Evolutionary conservation across 2,888 invertebrate genomes (phyloP), one percentile per base, ranked within the genome.

Genomic region (Nomada hirtipes): DNA sequence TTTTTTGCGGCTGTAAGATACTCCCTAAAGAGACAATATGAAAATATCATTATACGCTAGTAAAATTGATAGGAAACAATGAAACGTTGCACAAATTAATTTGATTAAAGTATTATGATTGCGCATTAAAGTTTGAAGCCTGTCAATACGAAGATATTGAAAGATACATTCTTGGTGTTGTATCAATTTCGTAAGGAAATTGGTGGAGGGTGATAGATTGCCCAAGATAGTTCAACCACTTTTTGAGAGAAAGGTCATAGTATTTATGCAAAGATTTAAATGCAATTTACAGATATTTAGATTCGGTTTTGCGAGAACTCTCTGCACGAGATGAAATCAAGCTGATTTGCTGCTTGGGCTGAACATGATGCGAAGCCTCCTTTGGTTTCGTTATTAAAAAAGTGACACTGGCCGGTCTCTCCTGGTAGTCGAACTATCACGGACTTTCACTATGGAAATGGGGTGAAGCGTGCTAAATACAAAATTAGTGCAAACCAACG

Each of bases 21-120:
- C 50, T 69, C 50, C 86, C 86, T 86, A 60, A 71, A 70, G 82
- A 83, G 67, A 79, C 55, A 53, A 67, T 57, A 87, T 36, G 15
- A 79, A 87, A 73, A 67, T 10, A 73, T 80, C 79, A 86, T 59
- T 26, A 36, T 36, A 36, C 7, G 29, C 36, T 36, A 36, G n/a
- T 13, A 53, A 83, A 75, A 61, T 77, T 70, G 70, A 67, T 78
- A 57, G 50, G 18, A 67, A 61, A 63, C 79, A 18, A 72, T 36
- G 61, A 44, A 60, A 60, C 18, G 9, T 61, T 55, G 20, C 15
- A 59, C 15, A 4, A 52, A 11, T 18, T 52, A 55, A 59, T 9
- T 61, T 42, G 15, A 11, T 50, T 61, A 71, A 60, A 68, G 18
- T 20, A 29, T 50, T 20, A 26, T 29, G 15, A 26, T 67, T 78